Percentiles rank a stretch among this genome's conserved stretches.
Evolutionary conservation across 53 echinoderm and acorn worm genomes (phyloP).

Genomic region (Apostichopus leukothele): DNA sequence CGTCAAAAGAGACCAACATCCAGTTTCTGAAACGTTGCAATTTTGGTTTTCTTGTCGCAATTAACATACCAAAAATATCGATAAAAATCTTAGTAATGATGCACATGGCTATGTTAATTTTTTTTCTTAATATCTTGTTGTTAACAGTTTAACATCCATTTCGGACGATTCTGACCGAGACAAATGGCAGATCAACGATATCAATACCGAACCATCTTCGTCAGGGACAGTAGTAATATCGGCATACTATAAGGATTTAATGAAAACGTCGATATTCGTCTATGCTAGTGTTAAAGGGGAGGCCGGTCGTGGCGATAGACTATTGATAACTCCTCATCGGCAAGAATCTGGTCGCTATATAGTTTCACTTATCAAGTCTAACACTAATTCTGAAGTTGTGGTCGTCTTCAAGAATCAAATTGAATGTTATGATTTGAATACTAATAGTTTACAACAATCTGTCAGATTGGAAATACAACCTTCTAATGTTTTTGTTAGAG

Average conservation of each 20-base stretch:
- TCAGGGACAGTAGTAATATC: background rate
- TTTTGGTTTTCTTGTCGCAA: too few species aligned
- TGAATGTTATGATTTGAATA: background rate
- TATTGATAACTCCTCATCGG: background rate
- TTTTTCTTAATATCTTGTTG: too few species aligned
- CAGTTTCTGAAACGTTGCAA: too few species aligned
- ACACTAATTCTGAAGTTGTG: background rate
- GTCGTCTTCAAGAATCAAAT: background rate
- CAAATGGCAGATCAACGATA: slow-evolving; percentile 1
- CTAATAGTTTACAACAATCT: background rate
- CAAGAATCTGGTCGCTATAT: background rate
- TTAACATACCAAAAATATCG: too few species aligned
- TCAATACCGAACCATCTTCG: background rate
- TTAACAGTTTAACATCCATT: background rate
- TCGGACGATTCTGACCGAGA: background rate
- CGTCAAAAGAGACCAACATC: too few species aligned
- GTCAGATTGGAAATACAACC: background rate
- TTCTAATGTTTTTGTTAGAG: background rate
- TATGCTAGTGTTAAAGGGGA: background rate
- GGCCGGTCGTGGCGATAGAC: background rate
- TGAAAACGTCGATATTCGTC: background rate
- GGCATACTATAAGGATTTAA: background rate
- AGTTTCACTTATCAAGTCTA: background rate
- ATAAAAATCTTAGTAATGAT: too few species aligned
- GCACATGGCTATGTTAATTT: too few species aligned